Evolutionary conservation across 2,113 vertebrate species (phyloP).

Genomic region (Heteronetta atricapilla): DNA sequence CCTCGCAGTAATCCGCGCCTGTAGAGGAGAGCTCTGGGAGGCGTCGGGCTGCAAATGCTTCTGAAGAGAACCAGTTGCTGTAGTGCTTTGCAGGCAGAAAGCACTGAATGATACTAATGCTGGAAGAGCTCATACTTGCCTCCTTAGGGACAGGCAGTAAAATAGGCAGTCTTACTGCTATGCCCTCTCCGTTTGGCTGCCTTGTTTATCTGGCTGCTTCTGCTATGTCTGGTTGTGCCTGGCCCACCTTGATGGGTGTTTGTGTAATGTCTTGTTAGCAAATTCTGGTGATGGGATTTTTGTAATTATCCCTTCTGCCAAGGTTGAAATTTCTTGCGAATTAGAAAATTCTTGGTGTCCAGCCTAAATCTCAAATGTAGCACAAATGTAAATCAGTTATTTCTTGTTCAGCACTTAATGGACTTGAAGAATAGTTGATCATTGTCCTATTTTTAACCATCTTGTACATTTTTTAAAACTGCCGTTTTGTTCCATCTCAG

Average conservation of each 20-base stretch:
- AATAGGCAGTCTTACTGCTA: not conserved
- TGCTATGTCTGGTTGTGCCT: not conserved
- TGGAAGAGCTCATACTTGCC: not conserved
- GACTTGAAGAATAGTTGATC: not conserved
- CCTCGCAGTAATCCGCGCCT: not conserved
- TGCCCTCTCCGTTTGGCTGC: not conserved
- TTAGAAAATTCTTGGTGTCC: not conserved
- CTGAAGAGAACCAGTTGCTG: not conserved
- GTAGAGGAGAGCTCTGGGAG: not conserved
- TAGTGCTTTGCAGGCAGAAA: not conserved
- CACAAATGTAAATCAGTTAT: not conserved
- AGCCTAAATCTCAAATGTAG: not conserved
- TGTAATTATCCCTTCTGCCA: not conserved
- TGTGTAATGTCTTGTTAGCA: not conserved
- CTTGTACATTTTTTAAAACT: not conserved
- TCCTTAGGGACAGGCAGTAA: not conserved
- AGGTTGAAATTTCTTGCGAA: not conserved
- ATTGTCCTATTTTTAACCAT: not conserved
- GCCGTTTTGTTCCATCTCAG: not conserved
- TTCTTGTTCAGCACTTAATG: not conserved
- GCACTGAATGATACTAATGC: accelerated
- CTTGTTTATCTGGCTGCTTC: accelerated
- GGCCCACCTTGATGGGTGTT: accelerated
- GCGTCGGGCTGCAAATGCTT: not conserved
- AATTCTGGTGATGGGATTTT: not conserved